phyloP scores from a whole-genome alignment of 37 sponge, comb jelly and placozoan genomes.

The Dysidea cf. avara region DNA sequence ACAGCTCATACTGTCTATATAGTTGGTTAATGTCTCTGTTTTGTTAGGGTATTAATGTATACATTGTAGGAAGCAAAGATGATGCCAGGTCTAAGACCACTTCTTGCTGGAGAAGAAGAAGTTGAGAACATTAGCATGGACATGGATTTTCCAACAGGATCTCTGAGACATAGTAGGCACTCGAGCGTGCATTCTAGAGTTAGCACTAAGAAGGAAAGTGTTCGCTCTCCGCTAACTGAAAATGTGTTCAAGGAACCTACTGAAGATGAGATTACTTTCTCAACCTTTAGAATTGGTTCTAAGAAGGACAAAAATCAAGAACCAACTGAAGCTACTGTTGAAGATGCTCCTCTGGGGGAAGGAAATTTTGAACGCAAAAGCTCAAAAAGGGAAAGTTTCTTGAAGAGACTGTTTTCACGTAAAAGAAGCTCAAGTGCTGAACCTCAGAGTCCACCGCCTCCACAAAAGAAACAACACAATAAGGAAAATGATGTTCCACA shows the following conservation, averaged over 20 bases:
- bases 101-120: constrained; percentile 32
- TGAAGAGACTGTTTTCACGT: too few species aligned
- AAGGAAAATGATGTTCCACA: too few species aligned
- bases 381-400: too few species aligned
- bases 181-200: not conserved
- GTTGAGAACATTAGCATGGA: not conserved
- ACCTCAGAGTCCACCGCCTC: too few species aligned
- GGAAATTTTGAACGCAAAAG: too few species aligned
- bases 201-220: too few species aligned
- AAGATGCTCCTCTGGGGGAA: too few species aligned
- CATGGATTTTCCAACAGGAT: constrained; percentile 5
- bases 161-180: constrained; percentile 21
- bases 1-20: not conserved
- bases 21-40: not conserved
- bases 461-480: too few species aligned
- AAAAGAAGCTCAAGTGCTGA: too few species aligned
- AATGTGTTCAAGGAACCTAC: not conserved
- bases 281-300: not conserved
- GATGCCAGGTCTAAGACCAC: constrained; percentile 45
- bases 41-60: not conserved
- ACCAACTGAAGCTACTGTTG: too few species aligned
- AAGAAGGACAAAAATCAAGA: too few species aligned
- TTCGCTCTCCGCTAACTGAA: not conserved
- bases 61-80: constrained; percentile 8
- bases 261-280: not conserved